A percentile compares a stretch with the other conserved stretches of the same genome.
These are phyloP conservation scores for Gnathonemus echidnorhynchus DNA, from an alignment of 2,113 vertebrate species.

Conservation along the genomic window DNA sequence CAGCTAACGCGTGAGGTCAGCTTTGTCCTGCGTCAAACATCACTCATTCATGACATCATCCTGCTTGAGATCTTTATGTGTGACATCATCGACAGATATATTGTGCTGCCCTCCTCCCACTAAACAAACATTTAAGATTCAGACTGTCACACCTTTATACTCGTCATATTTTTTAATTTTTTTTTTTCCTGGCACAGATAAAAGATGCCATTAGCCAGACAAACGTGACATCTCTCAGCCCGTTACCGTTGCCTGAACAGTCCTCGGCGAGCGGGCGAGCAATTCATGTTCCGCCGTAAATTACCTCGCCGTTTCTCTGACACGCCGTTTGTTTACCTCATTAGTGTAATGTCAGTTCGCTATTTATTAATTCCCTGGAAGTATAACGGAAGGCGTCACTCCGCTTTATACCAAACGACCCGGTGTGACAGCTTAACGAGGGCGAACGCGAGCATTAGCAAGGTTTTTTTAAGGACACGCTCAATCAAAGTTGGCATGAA, in stretches of 20 bases:
- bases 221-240: neutral
- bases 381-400: neutral
- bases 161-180: neutral
- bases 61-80: neutral
- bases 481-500: neutral
- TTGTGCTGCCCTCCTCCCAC: neutral
- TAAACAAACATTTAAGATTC: neutral
- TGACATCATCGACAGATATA: neutral
- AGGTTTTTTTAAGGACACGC: neutral
- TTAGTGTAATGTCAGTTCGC: neutral
- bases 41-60: neutral
- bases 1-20: neutral
- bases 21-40: neutral
- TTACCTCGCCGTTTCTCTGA: neutral
- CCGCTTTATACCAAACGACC: neutral
- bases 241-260: neutral
- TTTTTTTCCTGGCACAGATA: neutral
- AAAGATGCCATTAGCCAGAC: neutral
- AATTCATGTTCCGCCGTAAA: neutral
- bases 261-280: neutral
- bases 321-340: neutral
- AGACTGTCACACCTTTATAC: neutral
- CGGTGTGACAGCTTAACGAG: neutral
- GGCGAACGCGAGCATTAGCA: neutral
- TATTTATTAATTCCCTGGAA: conserved; percentile 8